These are phyloP conservation scores for Trichopria drosophilae DNA, from an alignment of 2,888 invertebrate species.

Conservation along the genomic window DNA sequence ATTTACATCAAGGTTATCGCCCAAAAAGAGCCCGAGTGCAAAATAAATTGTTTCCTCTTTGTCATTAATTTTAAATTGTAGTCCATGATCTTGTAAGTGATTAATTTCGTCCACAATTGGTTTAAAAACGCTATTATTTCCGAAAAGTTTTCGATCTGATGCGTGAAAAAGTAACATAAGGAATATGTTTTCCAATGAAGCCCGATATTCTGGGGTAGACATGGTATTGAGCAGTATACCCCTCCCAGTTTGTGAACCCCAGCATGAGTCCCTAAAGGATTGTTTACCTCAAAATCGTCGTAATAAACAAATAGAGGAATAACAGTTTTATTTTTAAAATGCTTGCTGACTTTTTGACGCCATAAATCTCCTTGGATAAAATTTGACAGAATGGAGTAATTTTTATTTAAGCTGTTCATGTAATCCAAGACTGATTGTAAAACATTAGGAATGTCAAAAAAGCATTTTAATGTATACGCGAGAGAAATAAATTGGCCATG, in stretches of 20 bases:
- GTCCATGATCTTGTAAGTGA: constrained; percentile 1
- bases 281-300: constrained; percentile 1
- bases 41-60: constrained; percentile 4
- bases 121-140: background rate
- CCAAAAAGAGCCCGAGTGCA: background rate
- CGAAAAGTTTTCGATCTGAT: background rate
- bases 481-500: background rate
- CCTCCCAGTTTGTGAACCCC: constrained; percentile 1
- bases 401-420: background rate
- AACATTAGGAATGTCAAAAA: background rate
- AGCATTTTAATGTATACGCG: background rate
- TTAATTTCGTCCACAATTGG: background rate
- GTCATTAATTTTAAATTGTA: background rate
- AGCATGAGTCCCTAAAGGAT: constrained; percentile 1
- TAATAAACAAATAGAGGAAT: constrained; percentile 5
- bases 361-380: constrained; percentile 1
- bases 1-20: background rate
- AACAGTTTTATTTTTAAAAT: background rate
- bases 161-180: constrained; percentile 1
- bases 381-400: background rate
- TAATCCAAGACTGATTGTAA: background rate
- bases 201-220: constrained; percentile 1
- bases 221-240: background rate
- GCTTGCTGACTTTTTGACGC: background rate
- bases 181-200: constrained; percentile 4